phyloP scores from a whole-genome alignment of 2,888 invertebrate genomes.

The Clivina fossor region DNA sequence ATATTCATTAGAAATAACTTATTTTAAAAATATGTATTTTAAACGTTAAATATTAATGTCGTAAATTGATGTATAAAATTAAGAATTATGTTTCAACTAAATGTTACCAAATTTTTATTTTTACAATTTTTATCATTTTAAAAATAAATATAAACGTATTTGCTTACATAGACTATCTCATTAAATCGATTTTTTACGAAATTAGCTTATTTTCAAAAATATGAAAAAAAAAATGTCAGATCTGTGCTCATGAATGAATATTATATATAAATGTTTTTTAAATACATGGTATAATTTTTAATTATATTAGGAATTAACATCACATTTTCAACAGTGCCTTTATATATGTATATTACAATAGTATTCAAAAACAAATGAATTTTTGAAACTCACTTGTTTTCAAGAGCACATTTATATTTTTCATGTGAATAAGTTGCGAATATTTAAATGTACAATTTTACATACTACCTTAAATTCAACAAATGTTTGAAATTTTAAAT shows the following conservation, averaged over 20 bases:
- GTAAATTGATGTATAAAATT: slow-evolving; percentile 8
- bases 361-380: slow-evolving; percentile 4
- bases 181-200: neutral
- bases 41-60: neutral
- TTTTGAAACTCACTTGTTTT: slow-evolving; percentile 3
- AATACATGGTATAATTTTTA: neutral
- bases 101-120: no score
- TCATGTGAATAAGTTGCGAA: neutral
- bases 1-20: slow-evolving; percentile 1
- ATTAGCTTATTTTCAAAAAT: neutral
- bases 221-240: neutral
- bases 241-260: neutral
- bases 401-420: neutral
- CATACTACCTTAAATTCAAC: neutral
- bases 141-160: neutral
- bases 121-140: no score
- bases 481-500: neutral
- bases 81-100: neutral
- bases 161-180: neutral
- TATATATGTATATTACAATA: slow-evolving; percentile 19
- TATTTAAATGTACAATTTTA: slow-evolving; percentile 4
- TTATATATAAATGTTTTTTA: neutral
- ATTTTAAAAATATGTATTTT: neutral
- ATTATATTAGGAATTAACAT: neutral
- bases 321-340: slow-evolving; percentile 15